Evolutionary conservation across 2,888 invertebrate species (phyloP), one percentile per base, ranked within the genome.

Genomic region (Orthonychiurus folsomi): DNA sequence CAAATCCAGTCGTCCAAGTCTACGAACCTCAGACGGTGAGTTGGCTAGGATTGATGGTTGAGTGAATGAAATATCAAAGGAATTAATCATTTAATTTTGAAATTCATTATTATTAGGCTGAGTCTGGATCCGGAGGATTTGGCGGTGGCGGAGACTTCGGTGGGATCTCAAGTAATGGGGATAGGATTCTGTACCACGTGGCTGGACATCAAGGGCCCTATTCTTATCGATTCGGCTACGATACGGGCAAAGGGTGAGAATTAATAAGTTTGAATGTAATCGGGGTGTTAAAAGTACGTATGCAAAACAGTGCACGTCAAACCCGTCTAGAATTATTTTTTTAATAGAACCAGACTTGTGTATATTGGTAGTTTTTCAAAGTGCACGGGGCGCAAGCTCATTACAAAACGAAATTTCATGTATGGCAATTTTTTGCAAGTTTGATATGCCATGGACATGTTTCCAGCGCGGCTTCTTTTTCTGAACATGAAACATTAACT

Each of bases 211-310:
- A 86, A 71, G 89, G 89, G 54, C 89, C 89, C 0, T 82, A 86
- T 75, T 86, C 87, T 70, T 89, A 89, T 77, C 85, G 89, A 77
- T 89, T 88, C 77, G 89, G 90, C 74, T 89, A 82, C 76, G 88
- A 89, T 75, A 89, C 89, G 58, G 89, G 89, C 73, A 85, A 85
- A 79, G 89, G 89, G 89, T 89, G 80, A 80, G 78, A 70, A 2
- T 5, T n/a, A 59, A 18, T n/a, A n/a, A n/a, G n/a, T 62, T 56
- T 60, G 26, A 60, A 25, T 52, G 27, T 15, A 53, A 27, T 23
- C 37, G 54, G 28, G 28, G 52, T 24, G 23, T 60, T 50, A 28
- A 27, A 21, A 60, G 15, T 60, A 52, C 60, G 20, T n/a, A n/a
- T 47, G 37, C 57, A 37, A 20, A 1, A 37, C 24, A 18, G n/a